Conservation (phyloP, 2,113 vertebrate genomes). For the Entomyzon cyanotis region DNA sequence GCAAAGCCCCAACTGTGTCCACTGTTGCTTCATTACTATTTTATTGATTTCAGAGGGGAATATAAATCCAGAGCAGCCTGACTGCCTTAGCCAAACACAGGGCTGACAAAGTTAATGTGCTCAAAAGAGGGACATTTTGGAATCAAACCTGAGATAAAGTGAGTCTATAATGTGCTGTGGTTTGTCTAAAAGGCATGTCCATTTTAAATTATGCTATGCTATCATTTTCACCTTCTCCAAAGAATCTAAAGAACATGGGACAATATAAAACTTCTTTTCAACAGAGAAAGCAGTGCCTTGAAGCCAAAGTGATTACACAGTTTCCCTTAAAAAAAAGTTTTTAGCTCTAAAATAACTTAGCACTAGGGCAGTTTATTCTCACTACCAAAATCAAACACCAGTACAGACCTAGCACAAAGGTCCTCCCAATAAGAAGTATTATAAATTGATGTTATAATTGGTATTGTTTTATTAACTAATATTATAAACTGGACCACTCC, state of each 20-base stretch:
- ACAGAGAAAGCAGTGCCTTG: neutral
- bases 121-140: neutral
- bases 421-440: neutral
- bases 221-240: neutral
- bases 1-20: neutral
- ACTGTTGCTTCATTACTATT: conserved; percentile 60
- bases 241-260: neutral
- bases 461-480: neutral
- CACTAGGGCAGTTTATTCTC: neutral
- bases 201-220: neutral
- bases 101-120: neutral
- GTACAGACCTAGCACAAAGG: neutral
- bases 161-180: neutral
- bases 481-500: neutral
- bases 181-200: neutral
- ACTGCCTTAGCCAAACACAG: conserved; percentile 6
- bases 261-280: neutral
- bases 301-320: neutral
- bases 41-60: conserved; percentile 59
- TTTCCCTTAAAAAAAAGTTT: neutral
- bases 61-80: conserved; percentile 44
- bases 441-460: neutral
- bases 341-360: neutral
- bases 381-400: neutral
- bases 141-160: neutral